These are phyloP conservation scores for Cephalotes varians DNA, from an alignment of 2,888 invertebrate species.

Conservation along the genomic window DNA sequence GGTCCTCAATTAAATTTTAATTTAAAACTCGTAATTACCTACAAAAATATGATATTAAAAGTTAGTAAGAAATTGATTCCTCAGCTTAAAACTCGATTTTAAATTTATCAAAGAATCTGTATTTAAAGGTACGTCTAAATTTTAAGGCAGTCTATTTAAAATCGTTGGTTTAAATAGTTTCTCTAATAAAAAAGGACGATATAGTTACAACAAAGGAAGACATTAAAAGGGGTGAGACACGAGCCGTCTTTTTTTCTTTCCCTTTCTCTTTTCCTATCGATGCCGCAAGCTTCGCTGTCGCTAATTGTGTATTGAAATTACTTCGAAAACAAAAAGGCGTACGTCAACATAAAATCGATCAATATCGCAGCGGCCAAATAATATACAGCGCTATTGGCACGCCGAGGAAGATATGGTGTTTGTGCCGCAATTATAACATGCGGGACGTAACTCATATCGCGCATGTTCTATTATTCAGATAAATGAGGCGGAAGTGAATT, in stretches of 20 bases:
- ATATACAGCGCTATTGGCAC: slow-evolving; percentile 30
- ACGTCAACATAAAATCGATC: slow-evolving; percentile 39
- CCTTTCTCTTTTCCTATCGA: slow-evolving; percentile 10
- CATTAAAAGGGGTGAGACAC: not conserved
- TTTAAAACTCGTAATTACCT: not conserved
- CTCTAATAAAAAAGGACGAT: not conserved
- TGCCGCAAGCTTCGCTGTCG: not conserved
- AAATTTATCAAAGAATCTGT: not conserved
- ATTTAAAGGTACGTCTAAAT: not conserved
- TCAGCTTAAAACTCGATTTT: not conserved
- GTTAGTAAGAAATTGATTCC: not conserved
- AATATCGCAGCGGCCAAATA: slow-evolving; percentile 24
- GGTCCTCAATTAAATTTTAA: not conserved
- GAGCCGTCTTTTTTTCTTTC: slow-evolving; percentile 2
- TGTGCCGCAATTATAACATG: slow-evolving; percentile 35
- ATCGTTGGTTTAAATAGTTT: not conserved
- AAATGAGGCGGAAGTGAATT: slow-evolving; percentile 51
- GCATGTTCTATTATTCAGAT: slow-evolving; percentile 53
- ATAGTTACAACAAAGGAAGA: not conserved
- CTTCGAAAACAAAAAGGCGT: slow-evolving; percentile 17
- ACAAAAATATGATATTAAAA: not conserved
- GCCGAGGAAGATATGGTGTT: slow-evolving; percentile 29
- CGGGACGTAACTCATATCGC: slow-evolving; percentile 38
- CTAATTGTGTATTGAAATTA: slow-evolving; percentile 41
- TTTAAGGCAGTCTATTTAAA: not conserved